These are phyloP conservation scores for Fulica atra DNA, from an alignment of 2,113 vertebrate genomes.

Conservation along the genomic window DNA sequence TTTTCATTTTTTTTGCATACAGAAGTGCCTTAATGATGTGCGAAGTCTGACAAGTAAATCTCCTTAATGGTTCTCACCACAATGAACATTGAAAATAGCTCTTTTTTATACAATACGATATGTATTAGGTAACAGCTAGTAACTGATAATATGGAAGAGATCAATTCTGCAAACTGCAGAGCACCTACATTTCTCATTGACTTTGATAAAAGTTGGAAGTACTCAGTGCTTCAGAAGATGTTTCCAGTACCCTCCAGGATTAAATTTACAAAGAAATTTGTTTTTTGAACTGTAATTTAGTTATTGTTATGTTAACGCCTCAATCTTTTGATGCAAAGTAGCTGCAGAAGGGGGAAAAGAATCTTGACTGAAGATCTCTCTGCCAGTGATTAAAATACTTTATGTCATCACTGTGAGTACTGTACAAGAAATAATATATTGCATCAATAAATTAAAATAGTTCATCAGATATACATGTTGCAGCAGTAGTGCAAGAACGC, in stretches of 20 bases:
- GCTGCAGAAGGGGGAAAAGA: background rate
- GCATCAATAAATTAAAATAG: background rate
- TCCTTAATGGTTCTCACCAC: conserved; percentile 43
- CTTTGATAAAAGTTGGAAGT: background rate
- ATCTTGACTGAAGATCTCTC: background rate
- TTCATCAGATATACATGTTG: background rate
- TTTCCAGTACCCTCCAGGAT: conserved; percentile 6
- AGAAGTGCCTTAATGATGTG: conserved; percentile 12
- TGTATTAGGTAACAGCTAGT: conserved; percentile 29
- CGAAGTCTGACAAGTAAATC: conserved; percentile 58
- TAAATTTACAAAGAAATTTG: background rate
- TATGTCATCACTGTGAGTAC: background rate
- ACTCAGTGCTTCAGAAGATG: background rate
- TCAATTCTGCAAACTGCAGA: conserved; percentile 28
- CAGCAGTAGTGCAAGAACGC: background rate
- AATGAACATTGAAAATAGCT: conserved; percentile 49
- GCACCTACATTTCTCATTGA: background rate
- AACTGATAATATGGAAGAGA: background rate
- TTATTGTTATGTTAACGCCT: conserved; percentile 33
- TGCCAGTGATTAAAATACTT: background rate
- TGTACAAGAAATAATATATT: background rate
- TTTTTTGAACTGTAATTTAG: conserved; percentile 29
- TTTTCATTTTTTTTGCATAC: background rate
- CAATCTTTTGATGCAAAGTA: conserved; percentile 6
- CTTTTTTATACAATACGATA: background rate